Base-by-base conservation (phyloP, 2,113 vertebrate species). In the Podarcis raffonei region DNA sequence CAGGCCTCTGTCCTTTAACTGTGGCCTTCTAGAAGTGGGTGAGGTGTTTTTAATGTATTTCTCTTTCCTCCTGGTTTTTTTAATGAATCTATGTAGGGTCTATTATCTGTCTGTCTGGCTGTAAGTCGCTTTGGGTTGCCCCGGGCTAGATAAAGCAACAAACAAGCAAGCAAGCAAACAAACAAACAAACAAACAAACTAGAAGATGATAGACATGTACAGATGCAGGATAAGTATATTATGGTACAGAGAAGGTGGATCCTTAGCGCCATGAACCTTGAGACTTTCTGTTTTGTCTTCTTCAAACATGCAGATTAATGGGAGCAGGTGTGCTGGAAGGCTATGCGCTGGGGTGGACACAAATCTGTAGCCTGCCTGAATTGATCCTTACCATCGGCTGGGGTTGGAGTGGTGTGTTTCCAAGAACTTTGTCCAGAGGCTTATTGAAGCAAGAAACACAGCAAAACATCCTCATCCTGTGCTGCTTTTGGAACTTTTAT, bases 271-370 rank as follows among this genome's bases (percentile, higher is more conserved):
- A 0, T 32, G 53, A 86, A 39, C 79, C 4, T 25, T 77, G 69
- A 37, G 76, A 25, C 22, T n/a, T 53, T 59, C 65, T 16, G 89
- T 13, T 66, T 3, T 27, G 85, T 92, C 88, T 92, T 66, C 88
- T 93, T 93, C 82, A 18, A 42, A 91, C 62, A 87, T 90, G 4
- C 87, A 96, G 95, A 91, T 96, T 94, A 95, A 86, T 72, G 0
- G 88, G 89, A 88, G 83, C 87, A 75, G 94, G 93, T 90, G 83
- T 94, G 94, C 91, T 90, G 94, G 94, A 20, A 96, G 91, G 95
- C 94, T 95, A 92, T 91, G 88, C 91, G 89, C 87, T 69, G 0
- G 92, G 84, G 89, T 88, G 92, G 92, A 94, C 32, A 13, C 72
- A 86, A 69, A 83, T 78, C 72, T 78, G 42, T 27, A 77, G 75